Evolutionary conservation across 2,797 vertebrate genomes (phyloP).

Genomic region (Crypturellus tataupa): DNA sequence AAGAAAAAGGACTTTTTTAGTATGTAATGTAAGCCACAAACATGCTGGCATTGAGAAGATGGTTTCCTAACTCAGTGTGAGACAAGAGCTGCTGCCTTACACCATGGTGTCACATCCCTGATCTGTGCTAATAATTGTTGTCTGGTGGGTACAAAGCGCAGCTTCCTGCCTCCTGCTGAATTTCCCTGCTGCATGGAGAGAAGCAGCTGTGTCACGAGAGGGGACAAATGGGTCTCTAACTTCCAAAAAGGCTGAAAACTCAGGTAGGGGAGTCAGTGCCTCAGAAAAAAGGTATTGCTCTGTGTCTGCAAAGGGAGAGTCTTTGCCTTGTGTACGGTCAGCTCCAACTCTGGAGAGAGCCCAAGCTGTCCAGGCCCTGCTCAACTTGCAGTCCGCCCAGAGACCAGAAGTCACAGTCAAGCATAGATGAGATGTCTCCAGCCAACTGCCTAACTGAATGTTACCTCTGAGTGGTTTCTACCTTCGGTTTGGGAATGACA

Average conservation of each 20-base stretch:
- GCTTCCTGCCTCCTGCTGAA: background rate
- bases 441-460: background rate
- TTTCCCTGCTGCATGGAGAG: background rate
- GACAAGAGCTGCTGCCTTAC: background rate
- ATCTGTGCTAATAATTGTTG: background rate
- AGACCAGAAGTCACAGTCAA: background rate
- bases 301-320: background rate
- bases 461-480: background rate
- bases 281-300: background rate
- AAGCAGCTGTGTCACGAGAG: background rate
- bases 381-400: background rate
- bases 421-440: background rate
- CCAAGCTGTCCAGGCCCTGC: accelerated
- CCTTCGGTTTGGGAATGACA: background rate
- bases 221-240: background rate
- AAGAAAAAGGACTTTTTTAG: background rate
- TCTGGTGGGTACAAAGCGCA: background rate
- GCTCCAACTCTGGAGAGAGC: background rate
- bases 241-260: background rate
- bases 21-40: background rate
- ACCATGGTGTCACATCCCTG: background rate
- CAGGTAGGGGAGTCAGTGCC: background rate
- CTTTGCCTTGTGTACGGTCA: background rate
- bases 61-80: background rate
- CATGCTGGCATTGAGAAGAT: background rate